Percentiles rank a stretch among this genome's conserved stretches.
Evolutionary conservation across 2,113 vertebrate genomes (phyloP).

Genomic region (Ranitomeya imitator): DNA sequence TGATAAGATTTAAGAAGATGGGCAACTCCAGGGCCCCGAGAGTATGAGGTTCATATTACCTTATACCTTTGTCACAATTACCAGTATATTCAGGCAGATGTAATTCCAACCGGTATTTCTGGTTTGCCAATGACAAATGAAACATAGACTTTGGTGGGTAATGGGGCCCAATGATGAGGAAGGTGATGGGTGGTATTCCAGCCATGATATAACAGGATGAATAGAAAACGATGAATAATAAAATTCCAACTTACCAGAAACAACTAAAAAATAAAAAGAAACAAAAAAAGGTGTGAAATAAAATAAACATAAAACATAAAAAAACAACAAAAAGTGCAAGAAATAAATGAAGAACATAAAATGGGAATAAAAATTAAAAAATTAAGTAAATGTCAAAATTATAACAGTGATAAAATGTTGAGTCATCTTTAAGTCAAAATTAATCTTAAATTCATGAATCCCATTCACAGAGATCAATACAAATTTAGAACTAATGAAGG

Average conservation of each 20-base stretch:
- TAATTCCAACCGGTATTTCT: slow-evolving; percentile 84
- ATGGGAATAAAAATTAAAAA: slow-evolving; percentile 58
- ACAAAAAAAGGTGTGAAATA: slow-evolving; percentile 86
- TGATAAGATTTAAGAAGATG: background rate
- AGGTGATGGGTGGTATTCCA: slow-evolving; percentile 84
- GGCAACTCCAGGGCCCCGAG: slow-evolving; percentile 55
- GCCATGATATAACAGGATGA: slow-evolving; percentile 86
- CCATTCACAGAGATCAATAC: no score
- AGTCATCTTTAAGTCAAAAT: background rate
- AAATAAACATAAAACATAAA: slow-evolving; percentile 70
- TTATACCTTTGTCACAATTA: slow-evolving; percentile 84
- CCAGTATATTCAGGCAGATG: slow-evolving; percentile 80
- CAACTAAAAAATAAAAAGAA: slow-evolving; percentile 87
- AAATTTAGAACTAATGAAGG: background rate
- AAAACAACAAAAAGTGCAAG: slow-evolving; percentile 57
- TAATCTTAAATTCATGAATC: background rate
- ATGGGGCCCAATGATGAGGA: slow-evolving; percentile 88
- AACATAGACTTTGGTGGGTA: slow-evolving; percentile 87
- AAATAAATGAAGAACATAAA: background rate
- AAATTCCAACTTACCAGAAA: slow-evolving; percentile 99
- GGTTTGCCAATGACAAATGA: slow-evolving; percentile 87
- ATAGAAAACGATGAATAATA: slow-evolving; percentile 92
- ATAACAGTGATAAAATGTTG: background rate
- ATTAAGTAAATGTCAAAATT: slow-evolving; percentile 17
- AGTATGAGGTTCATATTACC: slow-evolving; percentile 84